Conservation (phyloP, 2,888 invertebrate genomes). For the Mantis religiosa region DNA sequence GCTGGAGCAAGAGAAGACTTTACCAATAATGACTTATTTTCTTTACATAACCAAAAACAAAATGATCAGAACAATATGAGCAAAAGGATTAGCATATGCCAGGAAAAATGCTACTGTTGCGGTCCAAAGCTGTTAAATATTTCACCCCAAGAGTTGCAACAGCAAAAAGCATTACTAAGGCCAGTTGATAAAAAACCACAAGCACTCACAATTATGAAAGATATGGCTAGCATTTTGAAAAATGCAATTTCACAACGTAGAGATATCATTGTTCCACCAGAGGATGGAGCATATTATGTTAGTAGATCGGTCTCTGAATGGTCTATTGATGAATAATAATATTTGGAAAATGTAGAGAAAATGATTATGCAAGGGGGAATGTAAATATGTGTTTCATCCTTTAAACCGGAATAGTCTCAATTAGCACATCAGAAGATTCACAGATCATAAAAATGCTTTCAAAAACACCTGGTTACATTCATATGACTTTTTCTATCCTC, state of each 20-base stretch:
- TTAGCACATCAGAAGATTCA: too few species aligned
- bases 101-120: slow-evolving; percentile 6
- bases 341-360: neutral
- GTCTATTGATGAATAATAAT: slow-evolving; percentile 8
- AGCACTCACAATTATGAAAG: neutral
- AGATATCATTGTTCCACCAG: slow-evolving; percentile 14
- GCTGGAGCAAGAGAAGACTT: neutral
- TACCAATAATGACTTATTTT: neutral
- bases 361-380: too few species aligned
- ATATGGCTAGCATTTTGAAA: slow-evolving; percentile 23
- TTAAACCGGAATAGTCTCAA: too few species aligned
- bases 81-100: neutral
- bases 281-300: slow-evolving; percentile 13
- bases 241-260: slow-evolving; percentile 14
- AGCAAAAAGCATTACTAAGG: slow-evolving; percentile 21
- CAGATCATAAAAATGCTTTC: too few species aligned
- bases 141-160: slow-evolving; percentile 22
- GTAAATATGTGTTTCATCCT: too few species aligned
- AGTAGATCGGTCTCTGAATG: slow-evolving; percentile 24
- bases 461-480: too few species aligned
- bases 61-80: neutral
- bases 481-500: too few species aligned
- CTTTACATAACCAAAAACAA: neutral
- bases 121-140: slow-evolving; percentile 11
- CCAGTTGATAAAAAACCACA: neutral